phyloP scores from a whole-genome alignment of 2,888 invertebrate species.

The Cataglyphis rosenhaueri region DNA sequence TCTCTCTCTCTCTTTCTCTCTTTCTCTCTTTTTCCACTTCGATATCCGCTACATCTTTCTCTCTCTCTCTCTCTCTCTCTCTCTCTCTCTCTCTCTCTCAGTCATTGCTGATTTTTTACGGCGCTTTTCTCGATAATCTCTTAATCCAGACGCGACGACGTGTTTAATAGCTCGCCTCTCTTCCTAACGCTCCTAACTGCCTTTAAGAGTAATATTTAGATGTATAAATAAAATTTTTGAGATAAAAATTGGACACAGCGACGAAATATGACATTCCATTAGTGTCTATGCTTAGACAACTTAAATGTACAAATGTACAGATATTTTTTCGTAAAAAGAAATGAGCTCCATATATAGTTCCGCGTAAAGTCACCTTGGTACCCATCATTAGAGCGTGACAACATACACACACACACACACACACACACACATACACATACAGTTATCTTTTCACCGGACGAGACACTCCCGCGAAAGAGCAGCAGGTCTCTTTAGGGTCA shows the following conservation, averaged over 20 bases:
- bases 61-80: constrained; percentile 16
- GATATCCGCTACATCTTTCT: background rate
- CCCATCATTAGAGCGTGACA: constrained; percentile 61
- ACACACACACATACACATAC: constrained; percentile 16
- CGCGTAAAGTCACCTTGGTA: constrained; percentile 66
- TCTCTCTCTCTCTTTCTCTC: background rate
- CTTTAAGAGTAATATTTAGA: background rate
- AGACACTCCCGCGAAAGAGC: constrained; percentile 35
- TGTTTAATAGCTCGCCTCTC: constrained; percentile 21
- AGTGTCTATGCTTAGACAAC: background rate
- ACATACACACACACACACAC: constrained; percentile 1
- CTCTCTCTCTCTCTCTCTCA: constrained; percentile 18
- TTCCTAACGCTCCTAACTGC: background rate
- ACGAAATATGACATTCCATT: background rate
- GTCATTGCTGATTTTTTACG: constrained; percentile 53
- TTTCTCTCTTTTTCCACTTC: no score
- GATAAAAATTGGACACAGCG: background rate
- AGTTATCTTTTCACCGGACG: constrained; percentile 54
- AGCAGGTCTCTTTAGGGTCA: constrained; percentile 57
- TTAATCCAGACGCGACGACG: constrained; percentile 57
- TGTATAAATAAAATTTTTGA: background rate
- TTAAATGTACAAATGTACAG: background rate
- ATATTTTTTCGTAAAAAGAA: background rate
- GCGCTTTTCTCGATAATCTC: constrained; percentile 68
- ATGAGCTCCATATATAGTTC: background rate